These are phyloP conservation scores for Dipodomys ordii DNA, from an alignment of 2,113 vertebrate genomes.

Conservation along the genomic window DNA sequence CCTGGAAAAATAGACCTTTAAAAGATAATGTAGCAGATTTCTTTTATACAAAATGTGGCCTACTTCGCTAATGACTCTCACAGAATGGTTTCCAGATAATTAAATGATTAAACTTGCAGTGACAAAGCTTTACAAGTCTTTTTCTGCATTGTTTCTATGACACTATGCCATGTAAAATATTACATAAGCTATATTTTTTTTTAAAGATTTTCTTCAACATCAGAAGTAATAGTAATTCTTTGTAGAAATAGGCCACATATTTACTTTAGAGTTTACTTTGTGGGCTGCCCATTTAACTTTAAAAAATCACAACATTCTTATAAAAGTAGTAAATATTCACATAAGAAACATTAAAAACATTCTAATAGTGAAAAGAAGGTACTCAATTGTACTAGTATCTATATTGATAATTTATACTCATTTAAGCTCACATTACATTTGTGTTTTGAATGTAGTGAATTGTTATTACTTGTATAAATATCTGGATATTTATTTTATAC, in stretches of 20 bases:
- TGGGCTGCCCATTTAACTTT: background rate
- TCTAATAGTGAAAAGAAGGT: background rate
- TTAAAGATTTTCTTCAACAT: conserved; percentile 43
- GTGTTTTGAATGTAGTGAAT: conserved; percentile 33
- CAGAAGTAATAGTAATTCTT: conserved; percentile 58
- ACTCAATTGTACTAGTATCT: conserved; percentile 41
- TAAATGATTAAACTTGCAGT: conserved; percentile 42
- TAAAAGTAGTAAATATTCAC: background rate
- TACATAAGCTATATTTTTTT: background rate
- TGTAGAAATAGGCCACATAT: conserved; percentile 68
- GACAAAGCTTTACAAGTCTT: background rate
- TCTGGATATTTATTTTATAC: background rate
- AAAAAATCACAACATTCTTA: conserved; percentile 23
- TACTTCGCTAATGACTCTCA: conserved; percentile 66
- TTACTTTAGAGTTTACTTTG: background rate
- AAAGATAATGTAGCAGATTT: conserved; percentile 52
- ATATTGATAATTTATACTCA: conserved; percentile 61
- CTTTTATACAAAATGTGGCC: conserved; percentile 41
- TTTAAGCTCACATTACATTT: conserved; percentile 76
- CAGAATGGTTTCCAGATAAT: background rate
- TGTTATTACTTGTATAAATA: background rate
- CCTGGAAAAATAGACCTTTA: conserved; percentile 55
- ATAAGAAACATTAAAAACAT: conserved; percentile 18
- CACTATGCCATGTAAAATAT: conserved; percentile 35
- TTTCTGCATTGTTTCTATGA: background rate